These are phyloP conservation scores for Crocallis elinguaria DNA, from an alignment of 2,888 invertebrate species.

Conservation along the genomic window DNA sequence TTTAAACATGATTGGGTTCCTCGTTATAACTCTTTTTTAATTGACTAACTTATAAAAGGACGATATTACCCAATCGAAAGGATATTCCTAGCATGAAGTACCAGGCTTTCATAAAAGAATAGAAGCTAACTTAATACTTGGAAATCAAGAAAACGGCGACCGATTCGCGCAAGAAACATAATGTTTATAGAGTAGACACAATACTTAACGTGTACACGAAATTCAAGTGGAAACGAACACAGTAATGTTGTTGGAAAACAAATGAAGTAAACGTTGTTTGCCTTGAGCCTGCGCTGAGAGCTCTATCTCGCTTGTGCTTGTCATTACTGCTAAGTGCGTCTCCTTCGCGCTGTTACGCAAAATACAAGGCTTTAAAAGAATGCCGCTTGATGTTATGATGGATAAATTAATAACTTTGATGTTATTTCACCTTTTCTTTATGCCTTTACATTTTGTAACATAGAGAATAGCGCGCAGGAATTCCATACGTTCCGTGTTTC, in stretches of 20 bases:
- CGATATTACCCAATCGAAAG: constrained; percentile 48
- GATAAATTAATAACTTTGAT: constrained; percentile 35
- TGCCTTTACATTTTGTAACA: not conserved
- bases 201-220: not conserved
- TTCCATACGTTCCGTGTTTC: not conserved
- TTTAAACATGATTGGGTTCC: no score
- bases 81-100: constrained; percentile 56
- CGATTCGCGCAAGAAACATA: constrained; percentile 1
- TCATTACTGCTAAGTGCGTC: constrained; percentile 45
- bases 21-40: no score
- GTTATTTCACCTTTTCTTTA: constrained; percentile 13
- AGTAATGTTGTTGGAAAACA: constrained; percentile 66
- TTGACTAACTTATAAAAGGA: no score
- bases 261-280: constrained; percentile 77
- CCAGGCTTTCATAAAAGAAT: constrained; percentile 64
- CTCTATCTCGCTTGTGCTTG: constrained; percentile 49
- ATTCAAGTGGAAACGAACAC: constrained; percentile 34
- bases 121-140: constrained; percentile 65
- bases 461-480: not conserved
- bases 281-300: constrained; percentile 69
- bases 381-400: constrained; percentile 57
- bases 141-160: constrained; percentile 69
- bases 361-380: constrained; percentile 61
- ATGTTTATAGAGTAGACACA: constrained; percentile 33
- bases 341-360: constrained; percentile 65